These are phyloP conservation scores for Chalcis sispes DNA, from an alignment of 2,888 invertebrate species.

Conservation along the genomic window DNA sequence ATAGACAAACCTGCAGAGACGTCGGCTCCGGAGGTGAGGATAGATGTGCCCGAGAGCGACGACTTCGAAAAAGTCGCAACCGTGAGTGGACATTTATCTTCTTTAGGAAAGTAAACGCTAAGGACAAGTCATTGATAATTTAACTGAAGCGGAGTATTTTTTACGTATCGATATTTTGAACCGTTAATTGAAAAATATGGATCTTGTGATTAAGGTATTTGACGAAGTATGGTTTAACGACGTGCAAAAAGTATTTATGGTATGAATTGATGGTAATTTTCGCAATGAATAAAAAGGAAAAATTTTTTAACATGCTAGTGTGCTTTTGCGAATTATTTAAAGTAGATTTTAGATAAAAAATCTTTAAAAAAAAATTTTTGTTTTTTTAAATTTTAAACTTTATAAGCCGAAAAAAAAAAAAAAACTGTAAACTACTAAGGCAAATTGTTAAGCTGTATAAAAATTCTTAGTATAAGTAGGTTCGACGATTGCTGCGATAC, in stretches of 20 bases:
- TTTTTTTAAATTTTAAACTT: no score
- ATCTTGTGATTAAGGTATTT: not conserved
- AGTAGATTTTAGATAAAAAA: no score
- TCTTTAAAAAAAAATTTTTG: no score
- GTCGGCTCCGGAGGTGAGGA: conserved; percentile 25
- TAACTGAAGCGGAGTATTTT: conserved; percentile 37
- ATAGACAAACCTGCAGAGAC: conserved; percentile 62
- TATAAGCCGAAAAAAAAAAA: no score
- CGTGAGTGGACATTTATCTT: conserved; percentile 12
- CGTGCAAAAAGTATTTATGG: no score
- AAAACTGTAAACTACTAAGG: conserved; percentile 12
- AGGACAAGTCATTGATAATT: conserved; percentile 8
- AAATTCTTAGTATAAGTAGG: conserved; percentile 32
- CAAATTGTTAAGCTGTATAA: not conserved
- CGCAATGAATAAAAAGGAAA: no score
- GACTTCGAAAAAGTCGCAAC: not conserved
- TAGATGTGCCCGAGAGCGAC: conserved; percentile 25
- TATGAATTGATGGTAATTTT: no score
- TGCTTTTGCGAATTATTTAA: no score
- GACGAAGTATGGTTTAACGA: no score
- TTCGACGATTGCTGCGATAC: conserved; percentile 41
- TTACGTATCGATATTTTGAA: not conserved
- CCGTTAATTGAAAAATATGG: no score
- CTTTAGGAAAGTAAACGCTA: conserved; percentile 16
- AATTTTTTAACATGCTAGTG: no score